Percentiles rank a stretch among this genome's conserved stretches.
Conservation (phyloP, 1,140 invertebrate genomes). For the Dinoponera quadriceps region DNA sequence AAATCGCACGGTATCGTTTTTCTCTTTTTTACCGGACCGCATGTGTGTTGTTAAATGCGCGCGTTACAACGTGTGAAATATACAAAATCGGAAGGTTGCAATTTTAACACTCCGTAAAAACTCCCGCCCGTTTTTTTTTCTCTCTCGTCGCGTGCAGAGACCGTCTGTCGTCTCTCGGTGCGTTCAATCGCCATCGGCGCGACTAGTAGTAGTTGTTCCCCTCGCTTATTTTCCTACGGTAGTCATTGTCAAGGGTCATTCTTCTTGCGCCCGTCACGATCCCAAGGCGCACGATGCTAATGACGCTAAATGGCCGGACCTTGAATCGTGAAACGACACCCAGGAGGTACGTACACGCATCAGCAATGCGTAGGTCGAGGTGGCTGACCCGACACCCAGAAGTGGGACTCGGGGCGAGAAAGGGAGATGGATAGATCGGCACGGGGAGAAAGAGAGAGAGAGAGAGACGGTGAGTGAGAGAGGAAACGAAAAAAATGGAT, state of each 20-base stretch:
- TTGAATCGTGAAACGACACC: conserved; percentile 49
- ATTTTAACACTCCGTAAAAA: no score
- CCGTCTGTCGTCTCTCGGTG: no score
- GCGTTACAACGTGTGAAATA: no score
- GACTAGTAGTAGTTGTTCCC: neutral
- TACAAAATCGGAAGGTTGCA: no score
- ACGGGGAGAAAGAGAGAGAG: neutral
- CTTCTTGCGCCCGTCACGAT: neutral
- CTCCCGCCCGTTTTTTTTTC: no score
- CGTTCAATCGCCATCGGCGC: neutral
- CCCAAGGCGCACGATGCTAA: conserved; percentile 49
- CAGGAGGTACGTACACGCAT: conserved; percentile 7
- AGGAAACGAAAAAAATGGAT: conserved; percentile 15
- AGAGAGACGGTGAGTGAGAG: neutral
- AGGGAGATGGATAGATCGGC: neutral
- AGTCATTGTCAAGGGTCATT: conserved; percentile 23
- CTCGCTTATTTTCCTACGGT: conserved; percentile 14
- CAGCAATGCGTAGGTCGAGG: conserved; percentile 48
- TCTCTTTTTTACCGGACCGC: no score
- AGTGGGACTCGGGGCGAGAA: neutral
- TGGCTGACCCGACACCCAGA: conserved; percentile 42
- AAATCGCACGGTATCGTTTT: no score
- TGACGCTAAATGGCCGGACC: conserved; percentile 46
- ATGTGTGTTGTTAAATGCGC: no score
- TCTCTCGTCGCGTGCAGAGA: no score